Base-by-base conservation (phyloP, 2,888 invertebrate genomes). In the Rambutsinella grinnellia region DNA sequence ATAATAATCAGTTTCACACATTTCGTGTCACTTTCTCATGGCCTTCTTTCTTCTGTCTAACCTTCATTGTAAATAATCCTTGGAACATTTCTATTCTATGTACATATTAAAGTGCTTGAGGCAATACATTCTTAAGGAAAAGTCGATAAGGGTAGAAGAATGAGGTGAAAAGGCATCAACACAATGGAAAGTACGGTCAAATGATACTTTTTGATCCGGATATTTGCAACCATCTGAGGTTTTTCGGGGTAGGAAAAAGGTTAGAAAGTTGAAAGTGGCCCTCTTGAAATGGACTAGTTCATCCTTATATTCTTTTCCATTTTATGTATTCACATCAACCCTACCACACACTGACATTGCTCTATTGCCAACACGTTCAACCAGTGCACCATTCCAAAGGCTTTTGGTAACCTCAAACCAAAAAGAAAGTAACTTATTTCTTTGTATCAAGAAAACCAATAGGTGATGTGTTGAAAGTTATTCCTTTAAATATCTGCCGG, bases 201-300 rank as follows among this genome's bases (percentile, higher is more conserved):
- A 70, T 62, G 70, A 63, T 63, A 70, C 56, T 56, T 62, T 70
- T 63, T 70, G 70, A 70, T 70, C 70, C 57, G 70, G 63, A 70
- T 70, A 46, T 70, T 28, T 36, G 36, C 36, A 5, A 36, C 36
- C 36, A 36, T 36, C 36, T 36, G 36, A 36, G 36, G 36, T 8
- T 36, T 36, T 36, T 36, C 36, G 36, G 36, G 5, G 36, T 8
- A 36, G 13, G 13, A 36, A 36, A 36, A 36, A 36, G 36, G 36
- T 36, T 36, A 36, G 6, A 36, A 36, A n/a, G n/a, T n/a, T n/a
- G n/a, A n/a, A n/a, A n/a, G n/a, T n/a, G n/a, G n/a, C n/a, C 13
- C 36, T 8, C 36, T 36, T 36, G 6, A 36, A 36, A 36, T 36
- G 36, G 36, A 36, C n/a, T n/a, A n/a, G n/a, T n/a, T n/a, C n/a